Evolutionary conservation across 2,888 invertebrate species (phyloP), one percentile per base, ranked within the genome.

Genomic region (Dynastes grantii): DNA sequence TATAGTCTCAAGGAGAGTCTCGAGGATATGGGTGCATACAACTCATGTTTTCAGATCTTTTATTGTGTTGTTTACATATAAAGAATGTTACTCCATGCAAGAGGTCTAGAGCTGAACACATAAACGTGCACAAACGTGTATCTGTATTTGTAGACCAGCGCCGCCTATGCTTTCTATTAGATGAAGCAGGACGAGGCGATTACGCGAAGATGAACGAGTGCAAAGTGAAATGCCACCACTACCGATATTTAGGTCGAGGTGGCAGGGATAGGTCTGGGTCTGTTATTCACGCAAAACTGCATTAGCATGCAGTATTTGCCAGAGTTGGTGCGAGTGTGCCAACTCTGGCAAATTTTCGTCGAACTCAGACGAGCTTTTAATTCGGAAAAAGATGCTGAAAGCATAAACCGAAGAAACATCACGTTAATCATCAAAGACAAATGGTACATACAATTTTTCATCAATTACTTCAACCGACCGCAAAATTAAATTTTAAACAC

Each of bases 1-100:
- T 75, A 75, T 75, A 75, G 73, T 75, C 61, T 75, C 73, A 75
- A 75, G 73, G 73, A 75, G 58, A 75, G 73, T 75, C 73, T 75
- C 73, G 73, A 75, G 73, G 73, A 75, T 75, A 75, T 75, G 73
- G 61, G 73, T 75, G 73, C 73, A 75, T 75, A 75, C 73, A 75
- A 75, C 73, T 75, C 73, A 61, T 75, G 73, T 75, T 75, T 75
- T 61, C 73, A 61, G 73, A 75, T 61, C 73, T 75, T 75, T 75
- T 75, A 75, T 75, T 75, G 73, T 75, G 73, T 61, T 75, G 73
- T 75, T 75, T 75, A 75, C 73, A 75, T 75, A 75, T 75, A 75
- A 75, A 75, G 73, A 75, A 75, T 75, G 73, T 75, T 75, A 61
- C 58, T 75, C 58, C 55, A 40, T 51, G 68, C 49, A 75, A 58